Conservation (phyloP, 2,113 vertebrate species). For the Mobula hypostoma region DNA sequence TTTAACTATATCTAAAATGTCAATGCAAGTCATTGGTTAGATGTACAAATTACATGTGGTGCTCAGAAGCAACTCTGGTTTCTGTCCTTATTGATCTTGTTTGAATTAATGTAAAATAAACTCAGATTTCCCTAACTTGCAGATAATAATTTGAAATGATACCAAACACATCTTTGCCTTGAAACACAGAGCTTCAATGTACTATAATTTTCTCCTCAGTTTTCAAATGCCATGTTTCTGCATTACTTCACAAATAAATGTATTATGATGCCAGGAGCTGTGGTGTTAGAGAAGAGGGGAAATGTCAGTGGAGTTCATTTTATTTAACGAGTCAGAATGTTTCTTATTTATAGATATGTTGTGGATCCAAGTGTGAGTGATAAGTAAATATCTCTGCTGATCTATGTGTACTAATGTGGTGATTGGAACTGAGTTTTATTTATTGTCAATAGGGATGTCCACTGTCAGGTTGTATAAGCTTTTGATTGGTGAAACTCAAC, state of each 20-base stretch:
- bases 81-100: background rate
- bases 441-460: constrained; percentile 65
- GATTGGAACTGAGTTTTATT: constrained; percentile 60
- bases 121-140: background rate
- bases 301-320: constrained; percentile 18
- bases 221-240: background rate
- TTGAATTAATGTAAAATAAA: background rate
- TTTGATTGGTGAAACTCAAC: background rate
- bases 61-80: background rate
- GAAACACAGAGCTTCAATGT: background rate
- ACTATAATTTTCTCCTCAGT: background rate
- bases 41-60: background rate
- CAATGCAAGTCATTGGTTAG: background rate
- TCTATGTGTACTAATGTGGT: constrained; percentile 54
- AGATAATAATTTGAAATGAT: background rate
- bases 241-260: background rate
- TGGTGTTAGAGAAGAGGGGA: background rate
- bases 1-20: background rate
- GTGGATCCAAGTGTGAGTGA: constrained; percentile 51
- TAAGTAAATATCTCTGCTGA: constrained; percentile 63
- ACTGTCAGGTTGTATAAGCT: constrained; percentile 51
- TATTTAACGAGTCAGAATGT: constrained; percentile 56
- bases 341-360: constrained; percentile 59
- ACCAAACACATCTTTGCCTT: background rate
- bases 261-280: background rate